Conservation (phyloP, 2,797 vertebrate species). For the Pseudochirops corinnae region DNA sequence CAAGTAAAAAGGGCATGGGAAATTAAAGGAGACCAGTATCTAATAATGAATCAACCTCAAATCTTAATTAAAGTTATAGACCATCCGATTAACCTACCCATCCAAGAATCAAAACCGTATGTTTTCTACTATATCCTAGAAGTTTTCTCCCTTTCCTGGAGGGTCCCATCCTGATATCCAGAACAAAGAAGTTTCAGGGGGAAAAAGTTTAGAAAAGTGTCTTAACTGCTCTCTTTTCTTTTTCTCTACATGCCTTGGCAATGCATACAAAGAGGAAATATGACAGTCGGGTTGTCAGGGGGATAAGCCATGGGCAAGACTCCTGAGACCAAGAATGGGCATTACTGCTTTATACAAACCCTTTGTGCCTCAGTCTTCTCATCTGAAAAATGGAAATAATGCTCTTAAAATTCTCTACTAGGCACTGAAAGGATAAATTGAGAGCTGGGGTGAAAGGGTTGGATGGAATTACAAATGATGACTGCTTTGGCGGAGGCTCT, state of each 20-base stretch:
- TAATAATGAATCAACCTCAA: neutral
- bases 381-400: conserved; percentile 8
- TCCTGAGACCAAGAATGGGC: neutral
- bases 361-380: neutral
- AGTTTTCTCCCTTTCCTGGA: neutral
- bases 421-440: conserved; percentile 23
- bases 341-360: neutral
- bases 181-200: neutral
- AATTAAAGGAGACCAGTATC: neutral
- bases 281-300: rapidly evolving
- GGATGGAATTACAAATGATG: neutral
- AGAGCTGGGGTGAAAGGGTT: conserved; percentile 4
- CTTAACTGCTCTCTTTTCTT: neutral
- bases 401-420: neutral
- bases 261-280: neutral
- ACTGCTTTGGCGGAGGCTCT: neutral
- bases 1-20: neutral
- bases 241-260: neutral
- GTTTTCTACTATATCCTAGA: neutral
- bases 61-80: neutral
- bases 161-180: neutral
- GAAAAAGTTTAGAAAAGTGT: neutral
- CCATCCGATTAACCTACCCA: neutral
- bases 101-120: neutral
- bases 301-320: rapidly evolving